Conservation (phyloP, 2,888 invertebrate species). For the Tetanocera ferruginea region DNA sequence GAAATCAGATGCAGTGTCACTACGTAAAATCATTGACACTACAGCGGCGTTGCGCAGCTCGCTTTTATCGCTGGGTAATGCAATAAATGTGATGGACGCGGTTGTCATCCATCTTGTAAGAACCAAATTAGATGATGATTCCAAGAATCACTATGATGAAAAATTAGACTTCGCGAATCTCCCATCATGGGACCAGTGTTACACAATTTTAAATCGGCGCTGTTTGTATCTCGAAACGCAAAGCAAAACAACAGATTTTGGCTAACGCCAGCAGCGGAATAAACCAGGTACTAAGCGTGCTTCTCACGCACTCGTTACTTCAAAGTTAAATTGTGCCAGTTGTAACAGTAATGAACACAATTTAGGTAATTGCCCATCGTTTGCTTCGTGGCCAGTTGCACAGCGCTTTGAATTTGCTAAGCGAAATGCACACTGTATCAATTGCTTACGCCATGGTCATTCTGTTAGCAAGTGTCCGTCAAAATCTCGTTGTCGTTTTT, state of each 20-base stretch:
- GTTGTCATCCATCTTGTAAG: no score
- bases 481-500: no score
- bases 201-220: not conserved
- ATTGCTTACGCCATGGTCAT: slow-evolving; percentile 17
- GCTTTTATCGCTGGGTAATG: no score
- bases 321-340: not conserved
- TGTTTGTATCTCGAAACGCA: not conserved
- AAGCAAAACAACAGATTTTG: not conserved
- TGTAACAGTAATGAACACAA: no score
- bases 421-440: slow-evolving; percentile 20
- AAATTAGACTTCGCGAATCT: not conserved
- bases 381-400: no score
- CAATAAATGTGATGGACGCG: no score
- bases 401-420: no score
- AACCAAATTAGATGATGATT: not conserved
- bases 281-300: no score
- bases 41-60: no score
- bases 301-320: not conserved
- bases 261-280: no score
- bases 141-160: not conserved
- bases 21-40: not conserved
- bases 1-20: not conserved
- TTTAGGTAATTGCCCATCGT: no score
- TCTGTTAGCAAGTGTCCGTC: no score
- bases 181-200: slow-evolving; percentile 1